These are phyloP conservation scores for Diorhabda sublineata DNA, from an alignment of 1,140 invertebrate genomes.

Conservation along the genomic window DNA sequence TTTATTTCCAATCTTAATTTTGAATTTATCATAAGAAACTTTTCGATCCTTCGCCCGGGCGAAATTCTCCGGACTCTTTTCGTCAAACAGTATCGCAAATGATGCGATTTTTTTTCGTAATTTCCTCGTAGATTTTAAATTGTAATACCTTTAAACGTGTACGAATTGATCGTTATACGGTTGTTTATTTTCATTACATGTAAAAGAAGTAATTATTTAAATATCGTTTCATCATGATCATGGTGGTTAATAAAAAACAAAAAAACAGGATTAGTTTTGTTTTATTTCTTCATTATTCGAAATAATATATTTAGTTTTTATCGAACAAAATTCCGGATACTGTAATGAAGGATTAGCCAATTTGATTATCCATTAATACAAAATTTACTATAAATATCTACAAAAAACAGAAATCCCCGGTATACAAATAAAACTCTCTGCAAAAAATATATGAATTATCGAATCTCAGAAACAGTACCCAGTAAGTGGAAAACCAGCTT, in stretches of 20 bases:
- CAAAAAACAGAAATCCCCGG: too few relatives aligned
- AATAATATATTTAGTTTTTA: too few relatives aligned
- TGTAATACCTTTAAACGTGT: slow-evolving; percentile 1
- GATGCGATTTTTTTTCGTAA: neutral
- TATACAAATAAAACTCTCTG: too few relatives aligned
- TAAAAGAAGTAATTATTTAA: slow-evolving; percentile 16
- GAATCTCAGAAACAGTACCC: too few relatives aligned
- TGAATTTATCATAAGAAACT: slow-evolving; percentile 5
- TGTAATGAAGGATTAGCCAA: too few relatives aligned
- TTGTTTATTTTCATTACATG: slow-evolving; percentile 17
- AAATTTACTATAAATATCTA: too few relatives aligned
- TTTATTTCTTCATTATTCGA: neutral
- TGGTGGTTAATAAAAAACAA: slow-evolving; percentile 24
- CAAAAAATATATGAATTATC: too few relatives aligned
- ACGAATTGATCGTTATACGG: slow-evolving; percentile 8
- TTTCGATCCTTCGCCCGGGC: neutral
- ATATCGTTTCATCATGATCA: slow-evolving; percentile 19
- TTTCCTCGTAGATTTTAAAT: slow-evolving; percentile 10
- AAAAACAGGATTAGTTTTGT: slow-evolving; percentile 11
- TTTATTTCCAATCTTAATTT: slow-evolving; percentile 22
- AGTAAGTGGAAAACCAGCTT: too few relatives aligned
- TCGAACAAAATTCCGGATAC: too few relatives aligned
- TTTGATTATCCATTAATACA: too few relatives aligned
- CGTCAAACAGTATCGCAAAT: slow-evolving; percentile 2
- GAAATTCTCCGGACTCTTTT: slow-evolving; percentile 4